Evolutionary conservation across 1,140 invertebrate genomes (phyloP).

Genomic region (Apis florea): DNA sequence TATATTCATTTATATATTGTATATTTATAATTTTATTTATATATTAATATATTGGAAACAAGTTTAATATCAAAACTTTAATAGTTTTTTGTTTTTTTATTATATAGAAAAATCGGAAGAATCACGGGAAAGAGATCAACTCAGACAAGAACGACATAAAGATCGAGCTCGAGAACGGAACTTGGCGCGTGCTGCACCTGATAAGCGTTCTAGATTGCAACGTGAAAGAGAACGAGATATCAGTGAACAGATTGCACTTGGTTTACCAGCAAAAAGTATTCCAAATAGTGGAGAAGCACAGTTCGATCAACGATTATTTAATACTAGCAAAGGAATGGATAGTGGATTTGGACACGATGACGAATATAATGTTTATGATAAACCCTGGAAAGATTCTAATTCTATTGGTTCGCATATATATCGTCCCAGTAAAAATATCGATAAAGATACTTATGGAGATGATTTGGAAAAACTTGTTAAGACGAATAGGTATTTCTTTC

Average conservation of each 20-base stretch:
- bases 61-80: background rate
- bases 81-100: conserved; percentile 45
- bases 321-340: conserved; percentile 97
- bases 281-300: conserved; percentile 88
- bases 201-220: conserved; percentile 94
- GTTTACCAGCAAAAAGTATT: conserved; percentile 92
- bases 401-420: conserved; percentile 95
- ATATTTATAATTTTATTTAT: background rate
- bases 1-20: background rate
- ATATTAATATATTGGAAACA: conserved; percentile 7
- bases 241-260: conserved; percentile 98
- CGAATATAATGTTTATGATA: conserved; percentile 98
- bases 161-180: conserved; percentile 96
- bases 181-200: conserved; percentile 94
- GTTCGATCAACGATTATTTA: conserved; percentile 98
- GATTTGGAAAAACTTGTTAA: conserved; percentile 92
- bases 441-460: conserved; percentile 95
- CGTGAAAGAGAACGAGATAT: conserved; percentile 97
- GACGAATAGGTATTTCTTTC: conserved; percentile 86
- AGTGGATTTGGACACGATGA: conserved; percentile 99
- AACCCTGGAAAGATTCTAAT: conserved; percentile 93
- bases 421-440: conserved; percentile 92
- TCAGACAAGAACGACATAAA: conserved; percentile 94
- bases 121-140: conserved; percentile 92
- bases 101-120: conserved; percentile 85